These are phyloP conservation scores for Rhodeus uyekii DNA, from an alignment of 2,797 vertebrate genomes.

Conservation along the genomic window DNA sequence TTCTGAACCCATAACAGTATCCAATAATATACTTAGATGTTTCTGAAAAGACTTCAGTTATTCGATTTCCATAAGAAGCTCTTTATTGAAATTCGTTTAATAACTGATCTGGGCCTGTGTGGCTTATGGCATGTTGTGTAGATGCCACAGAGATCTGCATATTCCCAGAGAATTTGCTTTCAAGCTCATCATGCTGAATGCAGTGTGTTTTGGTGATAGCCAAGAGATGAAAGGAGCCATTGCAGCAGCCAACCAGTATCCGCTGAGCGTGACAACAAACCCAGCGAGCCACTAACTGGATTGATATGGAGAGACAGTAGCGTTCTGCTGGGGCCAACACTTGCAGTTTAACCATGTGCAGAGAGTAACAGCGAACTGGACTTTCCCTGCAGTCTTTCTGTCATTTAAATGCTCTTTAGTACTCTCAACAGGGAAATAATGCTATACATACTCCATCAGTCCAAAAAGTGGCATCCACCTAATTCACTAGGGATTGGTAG, in stretches of 20 bases:
- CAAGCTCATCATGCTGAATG: slow-evolving; percentile 2
- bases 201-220: slow-evolving; percentile 8
- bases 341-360: background rate
- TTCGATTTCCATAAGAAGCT: background rate
- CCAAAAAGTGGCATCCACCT: background rate
- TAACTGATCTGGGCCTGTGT: background rate
- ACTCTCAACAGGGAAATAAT: background rate
- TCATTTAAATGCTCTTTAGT: background rate
- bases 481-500: background rate
- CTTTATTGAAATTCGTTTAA: background rate
- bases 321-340: background rate
- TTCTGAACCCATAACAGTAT: background rate
- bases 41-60: background rate
- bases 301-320: slow-evolving; percentile 15
- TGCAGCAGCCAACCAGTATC: background rate
- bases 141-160: background rate
- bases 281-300: background rate
- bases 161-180: background rate
- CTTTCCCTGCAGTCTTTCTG: background rate
- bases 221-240: background rate
- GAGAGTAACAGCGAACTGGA: background rate
- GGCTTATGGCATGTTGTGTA: background rate
- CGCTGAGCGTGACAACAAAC: slow-evolving; percentile 10
- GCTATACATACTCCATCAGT: background rate
- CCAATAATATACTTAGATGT: background rate